Conservation (phyloP, 2,888 invertebrate genomes). For the Plagiodera versicolora region DNA sequence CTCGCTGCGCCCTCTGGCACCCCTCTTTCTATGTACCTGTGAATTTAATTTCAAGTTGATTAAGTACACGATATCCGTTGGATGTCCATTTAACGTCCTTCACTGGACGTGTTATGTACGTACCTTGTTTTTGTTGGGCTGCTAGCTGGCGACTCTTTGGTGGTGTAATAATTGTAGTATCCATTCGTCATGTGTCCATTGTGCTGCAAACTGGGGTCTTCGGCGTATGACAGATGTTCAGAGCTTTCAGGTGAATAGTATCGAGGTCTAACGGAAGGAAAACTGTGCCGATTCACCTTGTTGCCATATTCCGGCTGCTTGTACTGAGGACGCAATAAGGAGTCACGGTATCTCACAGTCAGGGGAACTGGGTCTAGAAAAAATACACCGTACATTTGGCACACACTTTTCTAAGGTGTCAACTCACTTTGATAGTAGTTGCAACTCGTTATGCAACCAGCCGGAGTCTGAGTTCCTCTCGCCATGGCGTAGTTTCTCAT, state of each 20-base stretch:
- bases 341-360: slow-evolving; percentile 17
- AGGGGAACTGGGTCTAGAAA: slow-evolving; percentile 41
- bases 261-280: slow-evolving; percentile 43
- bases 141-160: slow-evolving; percentile 55
- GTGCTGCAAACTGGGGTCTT: slow-evolving; percentile 36
- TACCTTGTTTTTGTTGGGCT: slow-evolving; percentile 58
- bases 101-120: neutral
- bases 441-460: slow-evolving; percentile 42
- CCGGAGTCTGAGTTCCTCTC: slow-evolving; percentile 51
- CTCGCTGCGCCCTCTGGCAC: slow-evolving; percentile 76
- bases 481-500: slow-evolving; percentile 51
- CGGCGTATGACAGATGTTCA: slow-evolving; percentile 16
- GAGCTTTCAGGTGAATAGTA: slow-evolving; percentile 20
- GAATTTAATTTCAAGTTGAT: too few relatives aligned
- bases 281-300: slow-evolving; percentile 48
- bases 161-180: slow-evolving; percentile 41
- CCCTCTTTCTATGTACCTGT: slow-evolving; percentile 60
- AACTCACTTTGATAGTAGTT: slow-evolving; percentile 31
- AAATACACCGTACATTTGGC: neutral
- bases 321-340: slow-evolving; percentile 21
- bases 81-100: too few relatives aligned
- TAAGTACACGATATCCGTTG: too few relatives aligned
- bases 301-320: slow-evolving; percentile 19
- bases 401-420: neutral
- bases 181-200: slow-evolving; percentile 35